Evolutionary conservation across 2,797 vertebrate genomes (phyloP).

Genomic region (Thripadectes ignobilis): DNA sequence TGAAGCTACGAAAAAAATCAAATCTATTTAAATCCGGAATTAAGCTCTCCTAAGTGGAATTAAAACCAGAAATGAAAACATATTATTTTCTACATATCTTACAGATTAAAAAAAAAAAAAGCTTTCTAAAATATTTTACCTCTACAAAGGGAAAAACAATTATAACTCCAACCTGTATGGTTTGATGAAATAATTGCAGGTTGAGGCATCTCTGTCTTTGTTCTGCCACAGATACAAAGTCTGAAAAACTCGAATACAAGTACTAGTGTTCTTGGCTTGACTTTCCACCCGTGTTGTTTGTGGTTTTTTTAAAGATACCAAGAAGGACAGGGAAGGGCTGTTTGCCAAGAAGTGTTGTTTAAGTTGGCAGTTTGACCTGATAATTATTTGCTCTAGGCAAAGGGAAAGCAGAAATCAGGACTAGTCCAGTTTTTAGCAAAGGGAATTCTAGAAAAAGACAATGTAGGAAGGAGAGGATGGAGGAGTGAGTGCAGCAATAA

Average conservation of each 20-base stretch:
- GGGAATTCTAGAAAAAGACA: not conserved
- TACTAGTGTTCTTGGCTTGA: not conserved
- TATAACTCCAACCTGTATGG: not conserved
- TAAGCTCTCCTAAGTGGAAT: not conserved
- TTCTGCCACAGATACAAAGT: not conserved
- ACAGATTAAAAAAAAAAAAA: not conserved
- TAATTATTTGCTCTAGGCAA: not conserved
- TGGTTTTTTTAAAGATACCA: not conserved
- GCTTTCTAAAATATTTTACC: not conserved
- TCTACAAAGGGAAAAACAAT: not conserved
- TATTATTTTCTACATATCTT: not conserved
- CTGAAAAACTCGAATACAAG: conserved; percentile 14
- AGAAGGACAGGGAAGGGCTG: not conserved
- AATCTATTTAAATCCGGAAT: not conserved
- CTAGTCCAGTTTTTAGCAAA: not conserved
- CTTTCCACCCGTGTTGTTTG: not conserved
- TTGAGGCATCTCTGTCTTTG: not conserved
- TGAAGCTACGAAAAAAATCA: not conserved
- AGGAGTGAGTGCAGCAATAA: not conserved
- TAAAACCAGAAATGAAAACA: not conserved
- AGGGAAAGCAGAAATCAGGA: not conserved
- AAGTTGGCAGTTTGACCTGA: not conserved
- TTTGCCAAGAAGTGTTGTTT: conserved; percentile 39
- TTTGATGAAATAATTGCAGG: not conserved
- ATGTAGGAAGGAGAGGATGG: not conserved